These are phyloP conservation scores for Lithophane ornitopus DNA, from an alignment of 2,888 invertebrate species.

Conservation along the genomic window DNA sequence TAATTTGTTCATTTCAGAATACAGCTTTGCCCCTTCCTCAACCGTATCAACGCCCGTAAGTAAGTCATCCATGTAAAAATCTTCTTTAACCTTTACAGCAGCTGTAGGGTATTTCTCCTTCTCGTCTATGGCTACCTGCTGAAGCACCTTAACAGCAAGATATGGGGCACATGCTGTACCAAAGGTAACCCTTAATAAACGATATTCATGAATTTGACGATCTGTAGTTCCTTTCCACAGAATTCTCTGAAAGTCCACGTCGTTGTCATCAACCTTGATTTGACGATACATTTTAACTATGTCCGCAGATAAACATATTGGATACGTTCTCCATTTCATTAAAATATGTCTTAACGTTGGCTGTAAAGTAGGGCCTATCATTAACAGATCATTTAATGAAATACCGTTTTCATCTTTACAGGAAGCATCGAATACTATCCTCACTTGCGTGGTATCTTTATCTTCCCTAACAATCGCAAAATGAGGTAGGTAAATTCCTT, in stretches of 20 bases:
- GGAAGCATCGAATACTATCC: conserved; percentile 1
- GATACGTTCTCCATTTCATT: neutral
- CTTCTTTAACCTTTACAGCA: neutral
- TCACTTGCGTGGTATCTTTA: neutral
- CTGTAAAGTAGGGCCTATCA: conserved; percentile 4
- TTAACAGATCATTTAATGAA: neutral
- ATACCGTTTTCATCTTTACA: conserved; percentile 7
- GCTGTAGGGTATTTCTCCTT: neutral
- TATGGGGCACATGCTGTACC: conserved; percentile 6
- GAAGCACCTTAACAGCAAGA: conserved; percentile 5
- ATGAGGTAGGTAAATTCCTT: conserved; percentile 11
- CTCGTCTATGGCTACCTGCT: neutral
- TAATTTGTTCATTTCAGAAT: neutral
- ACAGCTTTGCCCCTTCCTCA: neutral
- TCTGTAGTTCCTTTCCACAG: no score
- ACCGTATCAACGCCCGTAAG: neutral
- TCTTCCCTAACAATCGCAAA: neutral
- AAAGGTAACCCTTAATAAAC: conserved; percentile 5
- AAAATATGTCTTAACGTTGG: neutral
- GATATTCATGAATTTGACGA: neutral
- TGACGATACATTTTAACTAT: conserved; percentile 8
- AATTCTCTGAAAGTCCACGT: neutral
- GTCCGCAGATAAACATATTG: conserved; percentile 6
- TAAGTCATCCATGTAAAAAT: neutral
- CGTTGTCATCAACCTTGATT: conserved; percentile 5